These are phyloP conservation scores for Pterobdella sp. DNA, from an alignment of 2,888 invertebrate species.

Conservation along the genomic window DNA sequence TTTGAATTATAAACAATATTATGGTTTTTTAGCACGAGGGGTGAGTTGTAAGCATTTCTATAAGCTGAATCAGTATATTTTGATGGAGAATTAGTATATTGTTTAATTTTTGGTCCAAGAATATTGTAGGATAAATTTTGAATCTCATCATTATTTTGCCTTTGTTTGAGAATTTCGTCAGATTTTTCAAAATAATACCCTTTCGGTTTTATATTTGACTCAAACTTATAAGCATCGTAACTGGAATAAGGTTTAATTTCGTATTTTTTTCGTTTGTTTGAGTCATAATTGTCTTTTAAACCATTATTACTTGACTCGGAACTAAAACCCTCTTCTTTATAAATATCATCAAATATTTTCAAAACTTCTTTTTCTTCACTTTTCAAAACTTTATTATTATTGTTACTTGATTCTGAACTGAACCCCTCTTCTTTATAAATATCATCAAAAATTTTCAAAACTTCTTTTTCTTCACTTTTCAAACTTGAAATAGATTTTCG, in stretches of 20 bases:
- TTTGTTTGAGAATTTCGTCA: background rate
- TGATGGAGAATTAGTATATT: background rate
- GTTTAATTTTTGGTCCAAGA: background rate
- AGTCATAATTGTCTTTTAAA: background rate
- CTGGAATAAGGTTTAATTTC: background rate
- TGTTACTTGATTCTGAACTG: background rate
- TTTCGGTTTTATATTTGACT: background rate
- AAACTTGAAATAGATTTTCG: background rate
- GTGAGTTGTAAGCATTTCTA: background rate
- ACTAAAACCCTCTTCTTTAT: background rate
- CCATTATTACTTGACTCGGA: background rate
- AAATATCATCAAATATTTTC: background rate
- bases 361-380: background rate
- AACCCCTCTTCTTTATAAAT: conserved; percentile 21
- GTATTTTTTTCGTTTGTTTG: background rate
- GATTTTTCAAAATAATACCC: too few species aligned
- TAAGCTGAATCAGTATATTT: background rate
- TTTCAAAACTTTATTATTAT: background rate
- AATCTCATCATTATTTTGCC: conserved; percentile 5
- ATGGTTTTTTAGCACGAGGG: background rate
- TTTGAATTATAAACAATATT: background rate
- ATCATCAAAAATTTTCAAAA: conserved; percentile 24
- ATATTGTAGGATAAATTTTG: conserved; percentile 2
- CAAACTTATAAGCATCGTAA: background rate
- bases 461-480: conserved; percentile 21